Base-by-base conservation (phyloP, 1,140 invertebrate genomes). In the Drosophila novamexicana region DNA sequence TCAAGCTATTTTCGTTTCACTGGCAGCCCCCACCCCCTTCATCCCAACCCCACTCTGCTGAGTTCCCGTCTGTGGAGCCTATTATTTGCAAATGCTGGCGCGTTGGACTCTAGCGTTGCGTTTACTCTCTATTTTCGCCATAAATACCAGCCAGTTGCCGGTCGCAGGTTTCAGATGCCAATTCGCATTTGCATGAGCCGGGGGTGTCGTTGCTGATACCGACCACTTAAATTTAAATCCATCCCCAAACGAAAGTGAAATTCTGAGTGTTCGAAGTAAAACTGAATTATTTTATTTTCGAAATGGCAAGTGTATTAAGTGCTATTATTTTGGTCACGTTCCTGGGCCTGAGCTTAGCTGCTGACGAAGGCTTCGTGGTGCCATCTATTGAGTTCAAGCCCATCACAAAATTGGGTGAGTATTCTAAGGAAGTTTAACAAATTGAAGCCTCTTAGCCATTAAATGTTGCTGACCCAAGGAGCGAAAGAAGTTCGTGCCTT, bases 321-420 rank as follows among this genome's bases (percentile, higher is more conserved):
- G 29, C 16, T 59, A 34, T 83, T 9, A 40, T 71, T 29, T 16
- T 83, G n/a, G 8, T 82, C 34, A 10, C 66, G 8, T 39, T 64
- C 16, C 62, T 62, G 16, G 40, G 49, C 6, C 6, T 68, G 5
- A 49, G 59, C 32, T 58, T 66, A 47, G 75, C 78, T 10, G 70
- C 52, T 1, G 73, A 83, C 9, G 54, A 82, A 0, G 47, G 40
- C 8, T 12, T 77, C 5, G 79, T 52, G 29, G n/a, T 86, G 59
- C 69, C 76, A 2, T 42, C 47, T 6, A 32, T 62, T 5, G 73
- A 77, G 7, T 86, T 75, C 34, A 86, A 86, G 73, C 83, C 83
- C 16, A 75, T 86, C 6, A 78, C 49, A 9, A 69, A 88, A 49
- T 64, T 86, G n/a, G 68, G 83, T 86, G 69, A 86, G 83, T 86